Base-by-base conservation (phyloP, 2,888 invertebrate genomes). In the Heteromyza rotundicornis region DNA sequence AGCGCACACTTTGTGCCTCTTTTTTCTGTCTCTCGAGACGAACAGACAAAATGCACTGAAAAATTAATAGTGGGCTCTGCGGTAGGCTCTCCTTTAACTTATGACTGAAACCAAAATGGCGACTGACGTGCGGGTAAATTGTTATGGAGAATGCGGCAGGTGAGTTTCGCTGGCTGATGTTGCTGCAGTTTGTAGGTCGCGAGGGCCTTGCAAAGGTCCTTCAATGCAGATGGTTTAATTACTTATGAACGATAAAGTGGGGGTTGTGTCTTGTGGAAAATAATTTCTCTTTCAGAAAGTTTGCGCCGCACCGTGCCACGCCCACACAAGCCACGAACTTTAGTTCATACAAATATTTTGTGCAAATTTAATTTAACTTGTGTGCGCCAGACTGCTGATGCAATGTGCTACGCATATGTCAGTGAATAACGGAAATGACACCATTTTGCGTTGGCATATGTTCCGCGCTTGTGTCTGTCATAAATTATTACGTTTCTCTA, bases 211-310 rank as follows among this genome's bases (percentile, higher is more conserved):
- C 8, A 35, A 19, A 20, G 1, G 23, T 2, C 51, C 12, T 20
- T 3, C 24, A 20, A 23, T 44, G 62, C 59, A 65, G 69, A 69
- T 70, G 72, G 76, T 78, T 78, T 75, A 77, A 76, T 76, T 74
- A 76, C 75, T 78, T 74, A 72, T 70, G 69, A 73, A 76, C 77
- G 74, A 74, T 77, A 76, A 76, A 76, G 75, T 76, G 75, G 68
- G 10, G 27, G 65, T 66, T 68, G 64, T 70, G 7, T 68, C 22
- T 5, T 23, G 50, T 50, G 22, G 3, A 19, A 50, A 69, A 74
- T 69, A 68, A 74, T 75, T 72, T 75, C 44, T 40, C 52, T 35
- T 54, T 50, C 10, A 51, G n/a, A 35, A 27, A 27, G 5, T n/a
- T n/a, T n/a, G n/a, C n/a, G n/a, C n/a, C n/a, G n/a, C 19, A 53